Evolutionary conservation across 2,113 vertebrate genomes (phyloP), one percentile per base, ranked within the genome.

Genomic region (Chaetodon auriga): DNA sequence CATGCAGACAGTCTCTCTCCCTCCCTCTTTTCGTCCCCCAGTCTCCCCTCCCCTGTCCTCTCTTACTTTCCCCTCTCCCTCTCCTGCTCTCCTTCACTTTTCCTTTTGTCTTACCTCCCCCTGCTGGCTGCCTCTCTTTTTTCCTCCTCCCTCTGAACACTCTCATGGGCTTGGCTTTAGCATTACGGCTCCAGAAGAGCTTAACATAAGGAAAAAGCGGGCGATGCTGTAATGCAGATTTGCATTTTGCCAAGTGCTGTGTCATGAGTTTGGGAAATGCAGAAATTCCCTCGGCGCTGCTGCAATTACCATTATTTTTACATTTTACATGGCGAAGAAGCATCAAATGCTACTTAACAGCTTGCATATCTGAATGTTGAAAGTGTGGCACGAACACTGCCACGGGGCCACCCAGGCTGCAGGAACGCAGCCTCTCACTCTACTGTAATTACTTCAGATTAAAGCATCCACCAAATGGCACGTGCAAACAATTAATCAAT

Each of bases 81-180:
- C 62, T 66, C 46, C 23, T 49, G 16, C 63, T 75, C 78, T 81
- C 82, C 30, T 86, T 85, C 71, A 92, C 93, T 93, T 96, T 97
- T 97, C 95, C 96, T 97, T 97, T 97, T 97, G 96, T 96, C 94
- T 92, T 98, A 95, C 95, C 96, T 98, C 97, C 97, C 97, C 97
- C 97, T 99, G 95, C 97, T 99, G 97, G 97, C 82, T 95, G 96
- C 95, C 95, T 87, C 78, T 81, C 68, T 74, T 45, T 53, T 55
- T 15, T 13, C 78, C 82, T 62, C 62, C 57, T 81, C 65, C 81
- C 62, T 74, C 72, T 46, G 14, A 79, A 76, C 66, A 49, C 78
- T 80, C 81, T 77, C 60, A 16, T 57, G 65, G 68, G 60, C 23
- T 83, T 38, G 66, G 30, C 79, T 80, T 60, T 13, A 51, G 43